Evolutionary conservation across 2,797 vertebrate genomes (phyloP).

Genomic region (Phaenicophaeus curvirostris): DNA sequence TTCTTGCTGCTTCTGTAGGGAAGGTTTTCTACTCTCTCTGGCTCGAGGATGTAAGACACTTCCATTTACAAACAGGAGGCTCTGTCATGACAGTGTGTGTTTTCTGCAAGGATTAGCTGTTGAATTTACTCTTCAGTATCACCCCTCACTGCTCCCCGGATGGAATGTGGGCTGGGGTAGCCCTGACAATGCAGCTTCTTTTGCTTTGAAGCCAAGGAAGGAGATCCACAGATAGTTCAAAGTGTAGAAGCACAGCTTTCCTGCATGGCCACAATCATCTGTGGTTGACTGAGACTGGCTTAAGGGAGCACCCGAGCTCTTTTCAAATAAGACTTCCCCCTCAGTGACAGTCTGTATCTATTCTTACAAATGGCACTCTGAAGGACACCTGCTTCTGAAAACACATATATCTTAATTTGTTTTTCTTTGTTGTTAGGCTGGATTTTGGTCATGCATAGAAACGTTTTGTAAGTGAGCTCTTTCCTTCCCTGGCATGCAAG

Average conservation of each 20-base stretch:
- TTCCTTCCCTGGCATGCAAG: not conserved
- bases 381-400: not conserved
- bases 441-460: not conserved
- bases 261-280: rapidly evolving
- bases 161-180: not conserved
- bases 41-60: rapidly evolving
- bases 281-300: not conserved
- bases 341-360: not conserved
- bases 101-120: not conserved
- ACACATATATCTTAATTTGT: rapidly evolving
- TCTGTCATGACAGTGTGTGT: not conserved
- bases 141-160: not conserved
- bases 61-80: not conserved
- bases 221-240: not conserved
- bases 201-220: not conserved
- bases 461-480: not conserved
- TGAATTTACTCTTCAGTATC: not conserved
- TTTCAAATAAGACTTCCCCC: no score
- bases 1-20: not conserved
- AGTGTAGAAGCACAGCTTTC: not conserved
- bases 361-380: not conserved
- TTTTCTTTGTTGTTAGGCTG: not conserved
- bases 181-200: not conserved
- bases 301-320: not conserved
- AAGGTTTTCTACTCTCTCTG: not conserved